These are phyloP conservation scores for Diuraphis noxia DNA, from an alignment of 1,140 invertebrate genomes.

Conservation along the genomic window DNA sequence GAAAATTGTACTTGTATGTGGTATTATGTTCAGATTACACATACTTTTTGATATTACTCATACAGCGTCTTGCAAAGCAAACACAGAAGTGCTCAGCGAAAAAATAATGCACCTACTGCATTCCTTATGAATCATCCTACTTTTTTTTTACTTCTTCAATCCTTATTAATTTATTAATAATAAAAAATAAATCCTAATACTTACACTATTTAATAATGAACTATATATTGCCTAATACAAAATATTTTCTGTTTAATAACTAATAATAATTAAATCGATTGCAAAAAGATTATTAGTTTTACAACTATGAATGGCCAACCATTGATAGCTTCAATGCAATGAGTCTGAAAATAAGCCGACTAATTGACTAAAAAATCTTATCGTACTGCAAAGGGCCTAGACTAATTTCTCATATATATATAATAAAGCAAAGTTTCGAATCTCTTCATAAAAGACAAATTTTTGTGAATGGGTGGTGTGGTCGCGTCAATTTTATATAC, in stretches of 20 bases:
- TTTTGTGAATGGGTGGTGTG: not conserved
- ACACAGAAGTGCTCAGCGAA: too few relatives aligned
- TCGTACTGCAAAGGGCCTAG: not conserved
- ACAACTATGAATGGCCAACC: not conserved
- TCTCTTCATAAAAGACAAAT: not conserved
- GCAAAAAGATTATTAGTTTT: not conserved
- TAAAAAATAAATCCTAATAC: not conserved
- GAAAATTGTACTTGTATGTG: too few relatives aligned
- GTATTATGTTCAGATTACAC: too few relatives aligned
- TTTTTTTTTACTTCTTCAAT: not conserved
- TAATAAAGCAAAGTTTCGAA: not conserved
- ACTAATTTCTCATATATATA: not conserved
- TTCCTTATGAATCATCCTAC: not conserved
- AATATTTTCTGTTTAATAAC: not conserved
- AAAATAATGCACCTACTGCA: too few relatives aligned
- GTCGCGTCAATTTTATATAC: not conserved
- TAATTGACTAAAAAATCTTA: not conserved
- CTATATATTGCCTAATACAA: not conserved
- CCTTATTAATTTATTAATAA: not conserved
- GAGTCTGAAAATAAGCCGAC: too few relatives aligned
- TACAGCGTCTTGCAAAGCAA: too few relatives aligned
- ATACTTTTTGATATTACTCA: too few relatives aligned
- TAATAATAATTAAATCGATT: not conserved
- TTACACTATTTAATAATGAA: too few relatives aligned
- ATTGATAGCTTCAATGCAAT: too few relatives aligned